Evolutionary conservation across 2,797 vertebrate species (phyloP).

Genomic region (Ctenopoma multispine): DNA sequence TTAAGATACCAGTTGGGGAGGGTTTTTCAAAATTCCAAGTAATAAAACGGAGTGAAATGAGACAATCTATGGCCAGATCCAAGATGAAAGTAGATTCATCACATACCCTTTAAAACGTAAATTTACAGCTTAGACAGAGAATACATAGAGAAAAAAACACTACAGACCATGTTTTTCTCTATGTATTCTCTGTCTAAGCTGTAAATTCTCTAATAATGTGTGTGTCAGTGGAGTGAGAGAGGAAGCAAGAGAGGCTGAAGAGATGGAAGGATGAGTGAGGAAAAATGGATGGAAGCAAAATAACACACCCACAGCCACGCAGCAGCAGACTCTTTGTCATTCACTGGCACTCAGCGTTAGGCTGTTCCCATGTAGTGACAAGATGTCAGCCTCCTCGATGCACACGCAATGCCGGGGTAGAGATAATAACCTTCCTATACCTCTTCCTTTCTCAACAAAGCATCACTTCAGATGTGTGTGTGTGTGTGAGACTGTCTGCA

Average conservation of each 20-base stretch:
- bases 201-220: neutral
- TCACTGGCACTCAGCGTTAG: conserved; percentile 29
- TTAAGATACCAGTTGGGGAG: neutral
- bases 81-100: neutral
- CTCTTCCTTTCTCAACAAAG: neutral
- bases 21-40: neutral
- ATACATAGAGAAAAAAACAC: too few species aligned
- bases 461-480: conserved; percentile 13
- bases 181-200: neutral
- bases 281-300: conserved; percentile 27
- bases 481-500: too few species aligned
- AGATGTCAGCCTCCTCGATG: conserved; percentile 31
- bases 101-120: neutral
- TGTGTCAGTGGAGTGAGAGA: neutral
- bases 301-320: conserved; percentile 4
- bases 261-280: neutral
- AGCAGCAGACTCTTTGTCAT: conserved; percentile 18
- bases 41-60: neutral
- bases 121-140: too few species aligned
- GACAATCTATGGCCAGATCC: neutral
- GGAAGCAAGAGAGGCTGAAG: neutral
- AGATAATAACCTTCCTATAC: conserved; percentile 46
- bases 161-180: too few species aligned
- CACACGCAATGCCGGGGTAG: conserved; percentile 31
- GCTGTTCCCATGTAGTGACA: conserved; percentile 41